Conservation (phyloP, 1,140 invertebrate genomes). For the Gerris buenoi region DNA sequence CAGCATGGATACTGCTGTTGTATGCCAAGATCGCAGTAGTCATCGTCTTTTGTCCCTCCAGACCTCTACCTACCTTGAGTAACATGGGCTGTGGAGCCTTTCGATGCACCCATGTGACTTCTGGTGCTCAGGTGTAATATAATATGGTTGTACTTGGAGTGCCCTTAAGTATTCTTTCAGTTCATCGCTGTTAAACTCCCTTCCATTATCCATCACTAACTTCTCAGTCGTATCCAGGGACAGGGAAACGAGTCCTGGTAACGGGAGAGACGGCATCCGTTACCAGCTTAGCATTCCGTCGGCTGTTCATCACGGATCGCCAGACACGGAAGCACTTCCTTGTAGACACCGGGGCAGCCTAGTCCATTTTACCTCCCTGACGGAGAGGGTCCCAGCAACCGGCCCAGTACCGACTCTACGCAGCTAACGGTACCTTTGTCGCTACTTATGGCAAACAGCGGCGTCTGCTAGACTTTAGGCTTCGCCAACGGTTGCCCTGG, state of each 20-base stretch:
- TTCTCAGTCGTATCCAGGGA: too few relatives aligned
- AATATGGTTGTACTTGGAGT: background rate
- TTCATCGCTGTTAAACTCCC: background rate
- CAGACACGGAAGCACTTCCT: too few relatives aligned
- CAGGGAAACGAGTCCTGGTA: background rate
- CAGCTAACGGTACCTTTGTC: background rate
- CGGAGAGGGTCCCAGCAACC: too few relatives aligned
- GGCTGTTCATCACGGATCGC: too few relatives aligned
- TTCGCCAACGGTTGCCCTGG: too few relatives aligned
- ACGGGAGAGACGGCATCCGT: too few relatives aligned
- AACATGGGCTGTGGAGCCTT: background rate
- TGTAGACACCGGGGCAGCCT: too few relatives aligned
- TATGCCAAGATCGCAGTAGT: background rate
- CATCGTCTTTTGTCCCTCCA: background rate
- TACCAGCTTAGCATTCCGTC: too few relatives aligned
- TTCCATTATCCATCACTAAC: background rate
- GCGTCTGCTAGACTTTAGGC: too few relatives aligned
- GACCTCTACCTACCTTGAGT: background rate
- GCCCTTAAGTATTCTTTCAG: background rate
- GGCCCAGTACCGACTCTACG: background rate
- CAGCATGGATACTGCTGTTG: background rate
- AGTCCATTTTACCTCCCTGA: background rate
- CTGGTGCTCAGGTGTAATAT: background rate
- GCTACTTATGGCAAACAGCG: too few relatives aligned
- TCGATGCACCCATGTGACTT: background rate